Conservation (phyloP, 2,113 vertebrate species). For the Ceuthmochares aereus region DNA sequence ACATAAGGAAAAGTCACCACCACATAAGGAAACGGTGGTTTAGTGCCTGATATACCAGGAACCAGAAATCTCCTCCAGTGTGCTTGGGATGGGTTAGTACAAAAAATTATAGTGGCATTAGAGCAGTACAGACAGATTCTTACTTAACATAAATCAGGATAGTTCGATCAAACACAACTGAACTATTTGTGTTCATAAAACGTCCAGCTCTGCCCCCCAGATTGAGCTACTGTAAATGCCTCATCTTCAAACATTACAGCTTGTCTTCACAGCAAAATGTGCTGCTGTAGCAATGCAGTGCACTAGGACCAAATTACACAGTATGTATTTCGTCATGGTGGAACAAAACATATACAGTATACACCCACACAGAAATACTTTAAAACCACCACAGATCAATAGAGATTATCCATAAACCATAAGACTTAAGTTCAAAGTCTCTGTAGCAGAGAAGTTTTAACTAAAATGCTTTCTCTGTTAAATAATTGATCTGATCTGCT, state of each 20-base stretch:
- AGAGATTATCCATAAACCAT: not conserved
- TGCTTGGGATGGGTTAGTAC: not conserved
- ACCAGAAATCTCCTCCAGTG: not conserved
- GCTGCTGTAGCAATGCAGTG: not conserved
- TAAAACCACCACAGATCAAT: conserved; percentile 17
- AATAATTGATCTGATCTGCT: conserved; percentile 58
- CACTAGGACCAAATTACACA: not conserved
- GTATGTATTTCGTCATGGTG: not conserved
- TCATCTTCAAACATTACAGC: not conserved
- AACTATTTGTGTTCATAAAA: not conserved
- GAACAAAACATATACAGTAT: not conserved
- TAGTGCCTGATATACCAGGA: not conserved
- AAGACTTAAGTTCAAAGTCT: not conserved
- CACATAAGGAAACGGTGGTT: not conserved
- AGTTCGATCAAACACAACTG: not conserved
- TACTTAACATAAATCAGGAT: not conserved
- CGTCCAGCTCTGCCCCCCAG: not conserved
- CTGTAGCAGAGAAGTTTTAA: not conserved
- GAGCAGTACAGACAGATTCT: not conserved
- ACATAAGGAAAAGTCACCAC: not conserved
- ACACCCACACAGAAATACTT: not conserved
- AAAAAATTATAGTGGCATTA: not conserved
- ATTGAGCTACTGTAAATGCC: not conserved
- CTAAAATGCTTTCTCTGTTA: conserved; percentile 28
- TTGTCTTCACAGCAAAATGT: not conserved